Percentiles rank a stretch among this genome's conserved stretches.
These are phyloP conservation scores for Platalea minor DNA, from an alignment of 2,797 vertebrate species.

Conservation along the genomic window DNA sequence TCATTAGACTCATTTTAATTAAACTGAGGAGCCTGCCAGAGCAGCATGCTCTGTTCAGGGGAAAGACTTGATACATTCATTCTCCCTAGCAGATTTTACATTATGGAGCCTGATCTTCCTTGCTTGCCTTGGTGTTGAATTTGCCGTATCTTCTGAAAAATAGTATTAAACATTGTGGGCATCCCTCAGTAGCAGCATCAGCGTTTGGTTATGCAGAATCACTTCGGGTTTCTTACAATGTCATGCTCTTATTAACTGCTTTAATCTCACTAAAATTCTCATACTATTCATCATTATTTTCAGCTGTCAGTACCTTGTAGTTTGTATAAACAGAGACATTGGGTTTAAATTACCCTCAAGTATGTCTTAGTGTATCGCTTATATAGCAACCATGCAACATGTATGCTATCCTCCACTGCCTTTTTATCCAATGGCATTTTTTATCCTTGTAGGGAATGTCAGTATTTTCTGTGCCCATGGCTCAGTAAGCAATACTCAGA, in stretches of 20 bases:
- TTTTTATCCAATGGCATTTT: not conserved
- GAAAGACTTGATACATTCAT: not conserved
- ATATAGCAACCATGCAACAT: not conserved
- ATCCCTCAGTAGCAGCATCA: not conserved
- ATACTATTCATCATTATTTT: not conserved
- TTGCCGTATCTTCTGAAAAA: slow-evolving; percentile 8
- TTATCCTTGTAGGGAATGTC: not conserved
- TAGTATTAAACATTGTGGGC: not conserved
- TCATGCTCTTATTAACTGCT: not conserved
- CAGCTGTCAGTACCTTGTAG: not conserved
- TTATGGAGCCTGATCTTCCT: not conserved
- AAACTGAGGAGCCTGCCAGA: slow-evolving; percentile 36
- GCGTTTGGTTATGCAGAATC: not conserved
- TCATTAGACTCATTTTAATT: slow-evolving; percentile 51
- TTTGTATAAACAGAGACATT: not conserved
- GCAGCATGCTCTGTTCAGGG: not conserved
- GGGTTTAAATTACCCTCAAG: not conserved
- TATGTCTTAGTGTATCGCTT: not conserved
- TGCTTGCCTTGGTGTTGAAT: slow-evolving; percentile 13
- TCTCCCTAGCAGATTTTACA: not conserved
- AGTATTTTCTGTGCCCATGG: not conserved
- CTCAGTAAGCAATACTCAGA: not conserved
- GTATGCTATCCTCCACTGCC: not conserved
- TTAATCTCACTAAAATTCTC: not conserved
- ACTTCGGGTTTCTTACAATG: not conserved